Evolutionary conservation across 2,797 vertebrate genomes (phyloP), one percentile per base, ranked within the genome.

Genomic region (Cyprinella venusta): DNA sequence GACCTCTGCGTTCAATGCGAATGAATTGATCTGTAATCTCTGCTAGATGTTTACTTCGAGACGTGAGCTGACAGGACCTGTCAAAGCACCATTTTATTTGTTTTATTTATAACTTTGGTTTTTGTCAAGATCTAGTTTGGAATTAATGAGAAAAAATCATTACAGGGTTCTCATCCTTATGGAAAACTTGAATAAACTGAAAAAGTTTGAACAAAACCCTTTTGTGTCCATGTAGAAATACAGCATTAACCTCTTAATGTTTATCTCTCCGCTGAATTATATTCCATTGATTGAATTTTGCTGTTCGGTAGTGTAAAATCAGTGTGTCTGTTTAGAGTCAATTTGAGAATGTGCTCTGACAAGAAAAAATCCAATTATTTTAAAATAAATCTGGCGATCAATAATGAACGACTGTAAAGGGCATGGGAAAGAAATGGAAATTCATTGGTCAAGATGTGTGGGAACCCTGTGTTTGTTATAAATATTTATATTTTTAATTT

Each of bases 1-100:
- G 89, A 88, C 89, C 83, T 67, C 72, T 65, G 64, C 64, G 81
- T 83, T 86, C 61, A 69, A 71, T 86, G 81, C 52, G 56, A 78
- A 80, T 78, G 54, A 82, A 88, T 83, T 86, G 86, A 86, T 88
- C 81, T 65, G 67, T 50, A 85, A 78, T 83, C 40, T 45, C 79
- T 24, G 16, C 33, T 76, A 76, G 63, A 76, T 67, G 72, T 76
- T 42, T 59, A 38, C 40, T 45, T 67, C 24, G 6, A 8, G 26
- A 56, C 21, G 7, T 76, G 18, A 82, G 18, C 38, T 13, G 8
- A 69, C 42, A 40, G 64, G 63, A 59, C 10, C 16, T 15, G 19
- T 69, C 48, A 76, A 36, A 59, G 36, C 65, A 15, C 9, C 63
- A 59, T 8, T 65, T 79, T 6, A n/a, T 76, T 72, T 82, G 6